Evolutionary conservation across 2,888 invertebrate species (phyloP).

Genomic region (Coleophora flavipennella): DNA sequence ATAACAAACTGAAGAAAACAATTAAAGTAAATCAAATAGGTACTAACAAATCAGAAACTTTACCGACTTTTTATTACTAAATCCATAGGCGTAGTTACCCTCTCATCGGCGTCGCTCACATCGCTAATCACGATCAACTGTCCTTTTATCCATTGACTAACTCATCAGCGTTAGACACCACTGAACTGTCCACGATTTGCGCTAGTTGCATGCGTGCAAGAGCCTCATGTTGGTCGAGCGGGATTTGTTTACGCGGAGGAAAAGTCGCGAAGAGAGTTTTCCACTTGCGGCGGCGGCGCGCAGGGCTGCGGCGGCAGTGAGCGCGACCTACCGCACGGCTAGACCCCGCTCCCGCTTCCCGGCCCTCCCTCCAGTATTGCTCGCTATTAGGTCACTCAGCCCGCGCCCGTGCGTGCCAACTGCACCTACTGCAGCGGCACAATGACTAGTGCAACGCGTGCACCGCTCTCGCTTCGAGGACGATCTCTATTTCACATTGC

Average conservation of each 20-base stretch:
- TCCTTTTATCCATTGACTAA: slow-evolving; percentile 16
- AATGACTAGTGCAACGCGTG: slow-evolving; percentile 63
- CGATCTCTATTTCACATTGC: slow-evolving; percentile 69
- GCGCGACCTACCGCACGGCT: slow-evolving; percentile 69
- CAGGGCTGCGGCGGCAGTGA: slow-evolving; percentile 50
- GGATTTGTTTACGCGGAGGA: slow-evolving; percentile 58
- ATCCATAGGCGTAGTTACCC: slow-evolving; percentile 65
- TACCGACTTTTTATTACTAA: slow-evolving; percentile 70
- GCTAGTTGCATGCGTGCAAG: background rate
- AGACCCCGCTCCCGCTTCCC: slow-evolving; percentile 61
- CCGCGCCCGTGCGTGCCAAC: slow-evolving; percentile 63
- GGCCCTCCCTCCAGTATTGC: slow-evolving; percentile 64
- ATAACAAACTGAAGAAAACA: too few relatives aligned
- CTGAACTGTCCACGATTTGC: slow-evolving; percentile 15
- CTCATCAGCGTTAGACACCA: slow-evolving; percentile 32
- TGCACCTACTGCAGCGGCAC: slow-evolving; percentile 69
- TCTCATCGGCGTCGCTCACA: slow-evolving; percentile 48
- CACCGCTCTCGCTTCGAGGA: slow-evolving; percentile 73
- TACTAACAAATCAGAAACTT: slow-evolving; percentile 38
- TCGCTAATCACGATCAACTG: slow-evolving; percentile 34
- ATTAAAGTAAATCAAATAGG: too few relatives aligned
- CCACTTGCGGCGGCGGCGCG: slow-evolving; percentile 47
- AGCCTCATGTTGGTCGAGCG: background rate
- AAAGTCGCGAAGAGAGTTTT: slow-evolving; percentile 70
- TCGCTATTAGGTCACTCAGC: slow-evolving; percentile 65